phyloP scores from a whole-genome alignment of 2,888 invertebrate genomes.

The Philereme transversata region DNA sequence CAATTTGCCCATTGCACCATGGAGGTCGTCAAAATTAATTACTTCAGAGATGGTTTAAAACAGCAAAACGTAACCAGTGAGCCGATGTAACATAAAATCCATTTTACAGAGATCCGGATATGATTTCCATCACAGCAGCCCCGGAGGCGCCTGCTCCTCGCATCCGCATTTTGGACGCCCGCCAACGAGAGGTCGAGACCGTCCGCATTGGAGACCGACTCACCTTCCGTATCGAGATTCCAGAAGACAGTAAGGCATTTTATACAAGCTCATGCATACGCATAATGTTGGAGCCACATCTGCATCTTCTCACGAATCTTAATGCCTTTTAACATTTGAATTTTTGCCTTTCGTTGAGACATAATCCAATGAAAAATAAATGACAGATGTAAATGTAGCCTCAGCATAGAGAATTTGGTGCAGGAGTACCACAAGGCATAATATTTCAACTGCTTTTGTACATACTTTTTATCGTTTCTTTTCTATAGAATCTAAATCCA shows the following conservation, averaged over 20 bases:
- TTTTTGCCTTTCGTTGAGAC: background rate
- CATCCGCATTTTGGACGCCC: conserved; percentile 94
- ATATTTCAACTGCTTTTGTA: conserved; percentile 28
- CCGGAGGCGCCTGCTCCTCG: conserved; percentile 97
- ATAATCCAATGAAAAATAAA: background rate
- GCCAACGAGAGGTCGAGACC: conserved; percentile 95
- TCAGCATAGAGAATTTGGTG: conserved; percentile 13
- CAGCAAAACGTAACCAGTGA: no score
- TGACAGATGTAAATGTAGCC: background rate
- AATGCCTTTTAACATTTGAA: background rate
- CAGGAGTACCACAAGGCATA: conserved; percentile 21
- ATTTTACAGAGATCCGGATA: conserved; percentile 92
- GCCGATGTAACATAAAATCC: conserved; percentile 1
- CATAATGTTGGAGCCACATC: conserved; percentile 16
- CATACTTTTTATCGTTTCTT: conserved; percentile 21
- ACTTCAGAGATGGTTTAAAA: no score
- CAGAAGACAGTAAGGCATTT: conserved; percentile 93
- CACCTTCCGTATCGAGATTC: conserved; percentile 97
- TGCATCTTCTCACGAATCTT: background rate
- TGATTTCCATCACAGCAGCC: conserved; percentile 97
- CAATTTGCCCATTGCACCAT: no score
- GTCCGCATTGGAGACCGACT: conserved; percentile 97
- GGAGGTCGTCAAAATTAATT: no score
- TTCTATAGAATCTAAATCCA: conserved; percentile 10
- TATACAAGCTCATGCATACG: conserved; percentile 8